Evolutionary conservation across 1,140 invertebrate genomes (phyloP), one percentile per base, ranked within the genome.

Genomic region (Pseudomyrmex sp.): DNA sequence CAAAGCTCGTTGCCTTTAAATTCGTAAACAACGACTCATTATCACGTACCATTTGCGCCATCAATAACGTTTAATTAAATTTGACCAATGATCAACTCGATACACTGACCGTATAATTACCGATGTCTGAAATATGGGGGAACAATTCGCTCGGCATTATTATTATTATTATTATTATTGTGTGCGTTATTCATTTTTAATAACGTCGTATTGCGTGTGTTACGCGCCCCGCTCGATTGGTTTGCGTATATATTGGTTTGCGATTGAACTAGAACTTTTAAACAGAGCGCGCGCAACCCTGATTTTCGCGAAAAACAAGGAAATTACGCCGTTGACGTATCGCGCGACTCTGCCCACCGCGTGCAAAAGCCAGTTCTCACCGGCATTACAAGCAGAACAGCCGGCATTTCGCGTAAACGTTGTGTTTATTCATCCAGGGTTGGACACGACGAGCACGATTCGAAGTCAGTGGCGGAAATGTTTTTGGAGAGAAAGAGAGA

Each of bases 351-450:
- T 10, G 26, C 8, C 7, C 44, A n/a, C 7, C 52, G 61, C 18
- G 52, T 23, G 35, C 52, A 82, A 66, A 59, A 58, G 72, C 82
- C 52, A n/a, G 63, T 70, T 79, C 77, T 18, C 50, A 61, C 18
- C 59, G 73, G 54, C 83, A 82, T 88, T 88, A 88, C 87, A 86
- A 80, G 79, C 82, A 62, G 35, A 88, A 84, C 85, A 84, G 85
- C 59, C 73, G 87, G 72, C 72, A 86, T 77, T 86, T 88, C 65
- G 77, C 76, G 73, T 80, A 77, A 88, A 88, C 85, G 87, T 15
- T 44, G 87, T 70, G 87, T 88, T 76, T 84, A 86, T 84, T 83
- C 84, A 66, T 76, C n/a, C 72, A 35, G 20, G 26, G 26, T 75
- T 76, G 48, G 65, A 76, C 44, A 54, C 50, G 83, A 56, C 46